Conservation (phyloP, 1,140 invertebrate species). For the Euura lappo region DNA sequence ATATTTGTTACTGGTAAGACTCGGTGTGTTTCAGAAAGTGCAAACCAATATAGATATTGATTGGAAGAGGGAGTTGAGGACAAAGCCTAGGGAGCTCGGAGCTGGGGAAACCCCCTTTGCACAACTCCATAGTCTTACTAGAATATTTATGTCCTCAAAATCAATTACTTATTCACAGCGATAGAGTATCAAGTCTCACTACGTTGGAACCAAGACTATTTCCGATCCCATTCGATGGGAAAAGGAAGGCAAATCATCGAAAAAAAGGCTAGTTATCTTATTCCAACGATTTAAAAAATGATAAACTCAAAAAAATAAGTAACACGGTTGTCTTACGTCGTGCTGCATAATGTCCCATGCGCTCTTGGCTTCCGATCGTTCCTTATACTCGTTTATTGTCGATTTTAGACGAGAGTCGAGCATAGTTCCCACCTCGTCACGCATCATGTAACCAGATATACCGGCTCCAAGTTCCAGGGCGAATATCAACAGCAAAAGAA, state of each 20-base stretch:
- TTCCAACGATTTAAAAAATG: neutral
- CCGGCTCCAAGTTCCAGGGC: conserved; percentile 84
- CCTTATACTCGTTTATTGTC: conserved; percentile 72
- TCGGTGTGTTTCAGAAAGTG: neutral
- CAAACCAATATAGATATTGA: neutral
- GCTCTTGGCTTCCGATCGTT: conserved; percentile 65
- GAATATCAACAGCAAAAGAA: conserved; percentile 82
- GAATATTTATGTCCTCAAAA: neutral
- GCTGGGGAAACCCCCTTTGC: no score
- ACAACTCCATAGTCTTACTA: neutral
- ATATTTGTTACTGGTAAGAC: no score
- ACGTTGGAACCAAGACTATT: no score
- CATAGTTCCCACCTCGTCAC: conserved; percentile 70
- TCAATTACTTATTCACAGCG: neutral
- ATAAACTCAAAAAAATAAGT: neutral
- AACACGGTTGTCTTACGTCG: conserved; percentile 66
- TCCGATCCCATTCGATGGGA: no score
- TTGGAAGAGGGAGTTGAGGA: neutral
- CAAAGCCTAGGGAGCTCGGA: no score
- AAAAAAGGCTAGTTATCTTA: neutral
- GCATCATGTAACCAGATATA: conserved; percentile 83
- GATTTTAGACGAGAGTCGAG: conserved; percentile 71
- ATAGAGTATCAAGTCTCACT: no score
- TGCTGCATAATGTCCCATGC: conserved; percentile 81
- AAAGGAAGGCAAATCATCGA: no score